A percentile compares a stretch with the other conserved stretches of the same genome.
These are phyloP conservation scores for Sphaerophoria rueppellii DNA, from an alignment of 2,888 invertebrate genomes.

Conservation along the genomic window DNA sequence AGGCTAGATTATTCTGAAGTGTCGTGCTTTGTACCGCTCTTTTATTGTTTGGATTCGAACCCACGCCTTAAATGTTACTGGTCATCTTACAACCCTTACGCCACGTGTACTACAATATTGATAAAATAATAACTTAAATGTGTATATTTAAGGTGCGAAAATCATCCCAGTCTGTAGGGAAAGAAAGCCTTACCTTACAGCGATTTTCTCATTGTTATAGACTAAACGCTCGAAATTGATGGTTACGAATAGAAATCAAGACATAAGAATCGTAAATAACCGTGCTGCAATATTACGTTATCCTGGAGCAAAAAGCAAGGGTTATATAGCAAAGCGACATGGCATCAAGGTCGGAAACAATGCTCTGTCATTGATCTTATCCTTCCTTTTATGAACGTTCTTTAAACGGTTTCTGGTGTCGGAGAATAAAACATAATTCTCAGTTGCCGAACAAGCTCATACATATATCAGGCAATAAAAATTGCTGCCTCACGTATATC, in stretches of 20 bases:
- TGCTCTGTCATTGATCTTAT: conserved; percentile 61
- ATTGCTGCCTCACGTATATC: conserved; percentile 54
- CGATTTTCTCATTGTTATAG: conserved; percentile 32
- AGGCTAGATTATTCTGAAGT: too few species aligned
- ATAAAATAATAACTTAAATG: too few species aligned
- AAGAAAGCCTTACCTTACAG: too few species aligned
- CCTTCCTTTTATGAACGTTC: conserved; percentile 32
- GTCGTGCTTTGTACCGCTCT: too few species aligned
- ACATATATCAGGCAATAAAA: conserved; percentile 69
- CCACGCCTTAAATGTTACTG: too few species aligned
- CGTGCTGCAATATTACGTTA: conserved; percentile 58
- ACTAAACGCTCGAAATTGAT: conserved; percentile 35
- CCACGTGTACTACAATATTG: too few species aligned
- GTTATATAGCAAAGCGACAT: conserved; percentile 8
- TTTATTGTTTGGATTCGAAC: too few species aligned
- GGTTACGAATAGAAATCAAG: conserved; percentile 32
- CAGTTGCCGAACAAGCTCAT: conserved; percentile 47
- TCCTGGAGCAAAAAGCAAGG: conserved; percentile 27
- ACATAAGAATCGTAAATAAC: conserved; percentile 56
- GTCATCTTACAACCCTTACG: too few species aligned
- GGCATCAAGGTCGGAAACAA: conserved; percentile 51
- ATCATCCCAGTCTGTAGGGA: too few species aligned
- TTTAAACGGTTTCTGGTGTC: conserved; percentile 11
- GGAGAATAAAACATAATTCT: conserved; percentile 47
- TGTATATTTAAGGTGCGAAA: too few species aligned